Percentiles rank a stretch among this genome's conserved stretches.
Conservation (phyloP, 2,888 invertebrate species). For the Drosophila mulleri region DNA sequence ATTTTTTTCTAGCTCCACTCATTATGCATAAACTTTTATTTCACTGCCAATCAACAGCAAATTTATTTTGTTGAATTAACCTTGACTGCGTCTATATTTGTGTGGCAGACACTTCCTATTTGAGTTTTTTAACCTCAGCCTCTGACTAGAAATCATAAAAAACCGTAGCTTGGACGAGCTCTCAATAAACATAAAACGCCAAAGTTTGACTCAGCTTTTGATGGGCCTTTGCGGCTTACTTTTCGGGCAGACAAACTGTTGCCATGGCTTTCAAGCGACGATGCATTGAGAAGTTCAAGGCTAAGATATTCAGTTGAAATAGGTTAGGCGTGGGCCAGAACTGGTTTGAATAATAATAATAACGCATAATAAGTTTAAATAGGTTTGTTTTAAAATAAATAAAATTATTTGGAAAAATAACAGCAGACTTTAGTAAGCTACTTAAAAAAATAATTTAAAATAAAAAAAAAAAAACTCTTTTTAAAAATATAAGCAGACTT, state of each 20-base stretch:
- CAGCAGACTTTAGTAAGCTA: background rate
- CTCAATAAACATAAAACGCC: slow-evolving; percentile 27
- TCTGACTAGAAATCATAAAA: slow-evolving; percentile 23
- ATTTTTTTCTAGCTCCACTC: background rate
- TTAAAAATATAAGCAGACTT: no score
- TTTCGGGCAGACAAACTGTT: slow-evolving; percentile 19
- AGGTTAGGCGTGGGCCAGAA: background rate
- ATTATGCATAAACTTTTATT: slow-evolving; percentile 14
- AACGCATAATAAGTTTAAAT: background rate
- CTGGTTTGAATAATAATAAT: background rate
- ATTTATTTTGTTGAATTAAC: slow-evolving; percentile 12
- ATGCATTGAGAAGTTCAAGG: slow-evolving; percentile 46
- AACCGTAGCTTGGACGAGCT: slow-evolving; percentile 34
- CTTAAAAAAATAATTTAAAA: no score
- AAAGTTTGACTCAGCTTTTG: slow-evolving; percentile 18
- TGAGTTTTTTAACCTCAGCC: slow-evolving; percentile 68
- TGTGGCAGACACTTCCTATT: slow-evolving; percentile 62
- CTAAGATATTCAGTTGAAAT: slow-evolving; percentile 2
- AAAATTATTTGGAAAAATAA: background rate
- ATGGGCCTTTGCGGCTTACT: slow-evolving; percentile 18
- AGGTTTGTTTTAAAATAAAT: background rate
- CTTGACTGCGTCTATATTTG: slow-evolving; percentile 51
- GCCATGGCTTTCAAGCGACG: slow-evolving; percentile 5
- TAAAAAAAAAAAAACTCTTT: no score
- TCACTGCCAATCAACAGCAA: slow-evolving; percentile 12